Percentiles rank a stretch among this genome's conserved stretches.
Conservation (phyloP, 1,140 invertebrate species). For the Pogonus chalceus region DNA sequence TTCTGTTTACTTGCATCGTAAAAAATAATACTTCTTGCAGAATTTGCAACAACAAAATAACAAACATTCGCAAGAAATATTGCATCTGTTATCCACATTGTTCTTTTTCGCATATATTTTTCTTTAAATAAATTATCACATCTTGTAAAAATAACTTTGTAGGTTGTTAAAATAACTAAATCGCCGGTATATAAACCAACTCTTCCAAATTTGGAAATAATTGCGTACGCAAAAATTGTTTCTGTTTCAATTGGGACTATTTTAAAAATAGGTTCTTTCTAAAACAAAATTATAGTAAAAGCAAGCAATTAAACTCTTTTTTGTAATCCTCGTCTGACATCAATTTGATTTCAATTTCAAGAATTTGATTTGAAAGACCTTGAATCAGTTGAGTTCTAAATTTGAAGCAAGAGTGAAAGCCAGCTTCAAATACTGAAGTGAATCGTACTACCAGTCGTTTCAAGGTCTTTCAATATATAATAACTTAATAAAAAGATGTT, state of each 20-base stretch:
- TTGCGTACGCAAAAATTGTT: constrained; percentile 43
- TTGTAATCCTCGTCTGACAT: too few species aligned
- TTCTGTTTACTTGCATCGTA: constrained; percentile 41
- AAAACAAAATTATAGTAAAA: constrained; percentile 17
- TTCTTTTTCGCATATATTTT: constrained; percentile 30
- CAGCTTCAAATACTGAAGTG: too few species aligned
- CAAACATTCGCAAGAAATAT: constrained; percentile 41
- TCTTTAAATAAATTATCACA: constrained; percentile 28
- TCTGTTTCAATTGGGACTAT: constrained; percentile 39
- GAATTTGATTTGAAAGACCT: too few species aligned
- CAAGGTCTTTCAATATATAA: not conserved
- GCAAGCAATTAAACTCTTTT: not conserved
- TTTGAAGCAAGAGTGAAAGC: too few species aligned
- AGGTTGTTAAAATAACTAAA: constrained; percentile 37
- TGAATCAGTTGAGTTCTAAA: too few species aligned
- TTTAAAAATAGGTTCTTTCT: constrained; percentile 44
- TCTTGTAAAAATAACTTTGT: constrained; percentile 36
- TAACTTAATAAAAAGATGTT: constrained; percentile 1
- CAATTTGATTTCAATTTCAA: too few species aligned
- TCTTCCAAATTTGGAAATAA: constrained; percentile 41
- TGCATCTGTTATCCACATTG: constrained; percentile 47
- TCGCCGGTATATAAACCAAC: constrained; percentile 42
- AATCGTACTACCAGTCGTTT: too few species aligned
- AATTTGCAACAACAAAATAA: constrained; percentile 37
- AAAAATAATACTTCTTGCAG: constrained; percentile 41